Percentiles rank a stretch among this genome's conserved stretches.
phyloP scores from a whole-genome alignment of 1,140 invertebrate species.

The Euglossa dilemma region DNA sequence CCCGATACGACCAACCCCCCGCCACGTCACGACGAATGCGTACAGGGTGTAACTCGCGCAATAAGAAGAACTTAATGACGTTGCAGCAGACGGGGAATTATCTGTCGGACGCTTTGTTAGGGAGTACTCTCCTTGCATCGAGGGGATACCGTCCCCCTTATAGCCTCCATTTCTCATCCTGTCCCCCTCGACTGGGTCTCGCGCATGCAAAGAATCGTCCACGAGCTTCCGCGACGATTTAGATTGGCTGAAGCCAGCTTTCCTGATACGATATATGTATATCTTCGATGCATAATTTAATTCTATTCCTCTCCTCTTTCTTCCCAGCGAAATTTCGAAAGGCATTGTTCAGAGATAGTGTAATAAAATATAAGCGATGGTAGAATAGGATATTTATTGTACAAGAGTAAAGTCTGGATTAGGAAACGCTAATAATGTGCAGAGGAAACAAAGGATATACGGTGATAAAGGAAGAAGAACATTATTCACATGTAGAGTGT shows the following conservation, averaged over 20 bases:
- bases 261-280: background rate
- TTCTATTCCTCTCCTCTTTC: too few species aligned
- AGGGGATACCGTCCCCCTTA: conserved; percentile 31
- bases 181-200: background rate
- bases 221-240: background rate
- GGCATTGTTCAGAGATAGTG: too few species aligned
- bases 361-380: too few species aligned
- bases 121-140: conserved; percentile 34
- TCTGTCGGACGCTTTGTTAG: conserved; percentile 55
- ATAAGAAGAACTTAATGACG: conserved; percentile 77
- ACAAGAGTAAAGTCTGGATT: too few species aligned
- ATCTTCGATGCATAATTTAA: too few species aligned
- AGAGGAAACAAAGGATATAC: too few species aligned
- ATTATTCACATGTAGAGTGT: too few species aligned
- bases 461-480: too few species aligned
- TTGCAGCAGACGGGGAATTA: conserved; percentile 74
- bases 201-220: background rate
- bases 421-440: too few species aligned
- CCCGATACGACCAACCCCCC: conserved; percentile 46
- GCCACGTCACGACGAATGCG: conserved; percentile 51
- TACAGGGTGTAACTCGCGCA: conserved; percentile 64
- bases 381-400: too few species aligned
- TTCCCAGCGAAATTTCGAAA: too few species aligned
- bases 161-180: conserved; percentile 35
- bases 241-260: too few species aligned